These are phyloP conservation scores for Acanthornis magna DNA, from an alignment of 2,797 vertebrate genomes.

Conservation along the genomic window DNA sequence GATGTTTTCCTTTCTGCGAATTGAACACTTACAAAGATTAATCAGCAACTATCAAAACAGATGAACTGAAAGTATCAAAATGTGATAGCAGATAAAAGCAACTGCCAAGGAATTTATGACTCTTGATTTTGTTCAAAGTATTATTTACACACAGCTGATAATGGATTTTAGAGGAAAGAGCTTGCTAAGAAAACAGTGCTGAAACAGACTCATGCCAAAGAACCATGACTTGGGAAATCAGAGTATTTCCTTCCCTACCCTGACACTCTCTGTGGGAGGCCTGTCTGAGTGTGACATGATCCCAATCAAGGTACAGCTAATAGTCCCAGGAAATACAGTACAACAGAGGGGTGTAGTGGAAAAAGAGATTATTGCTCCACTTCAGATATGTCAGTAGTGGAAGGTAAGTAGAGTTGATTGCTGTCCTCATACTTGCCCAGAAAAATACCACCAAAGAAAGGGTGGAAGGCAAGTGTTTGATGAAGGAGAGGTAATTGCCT, in stretches of 20 bases:
- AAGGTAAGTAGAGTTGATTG: background rate
- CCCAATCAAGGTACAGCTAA: background rate
- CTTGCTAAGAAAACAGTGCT: background rate
- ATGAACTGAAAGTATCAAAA: conserved; percentile 20
- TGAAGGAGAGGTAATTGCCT: background rate
- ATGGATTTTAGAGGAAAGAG: background rate
- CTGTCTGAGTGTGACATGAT: background rate
- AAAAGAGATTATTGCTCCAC: background rate
- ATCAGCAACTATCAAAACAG: background rate
- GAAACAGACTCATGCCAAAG: background rate
- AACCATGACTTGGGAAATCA: background rate
- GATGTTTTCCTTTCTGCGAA: background rate
- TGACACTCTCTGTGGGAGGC: background rate
- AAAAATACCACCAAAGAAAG: background rate
- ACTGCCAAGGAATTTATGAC: background rate
- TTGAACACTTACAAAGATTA: conserved; percentile 9
- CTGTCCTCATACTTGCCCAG: background rate
- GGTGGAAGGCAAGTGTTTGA: background rate
- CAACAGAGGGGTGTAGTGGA: background rate
- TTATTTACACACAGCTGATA: background rate
- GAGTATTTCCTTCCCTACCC: background rate
- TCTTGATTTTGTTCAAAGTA: background rate
- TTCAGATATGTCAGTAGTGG: background rate
- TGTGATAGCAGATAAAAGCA: background rate
- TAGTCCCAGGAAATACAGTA: background rate